Conservation (phyloP, 2,797 vertebrate genomes). For the Cirrhinus mrigala region DNA sequence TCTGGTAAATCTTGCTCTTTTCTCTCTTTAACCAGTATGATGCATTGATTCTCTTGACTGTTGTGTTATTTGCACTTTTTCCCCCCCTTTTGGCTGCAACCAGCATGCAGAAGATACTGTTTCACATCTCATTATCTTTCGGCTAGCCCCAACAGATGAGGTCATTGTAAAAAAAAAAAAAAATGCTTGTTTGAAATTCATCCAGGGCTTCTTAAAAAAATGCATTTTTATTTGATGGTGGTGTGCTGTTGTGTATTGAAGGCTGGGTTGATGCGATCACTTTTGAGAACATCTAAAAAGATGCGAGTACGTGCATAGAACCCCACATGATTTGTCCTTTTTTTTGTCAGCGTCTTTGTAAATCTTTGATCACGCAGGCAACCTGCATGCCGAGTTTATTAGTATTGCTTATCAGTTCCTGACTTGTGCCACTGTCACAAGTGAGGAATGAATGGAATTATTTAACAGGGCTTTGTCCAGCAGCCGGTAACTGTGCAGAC, state of each 20-base stretch:
- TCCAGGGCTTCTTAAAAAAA: not conserved
- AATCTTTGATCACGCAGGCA: slow-evolving; percentile 42
- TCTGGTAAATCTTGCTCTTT: slow-evolving; percentile 59
- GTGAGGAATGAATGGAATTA: slow-evolving; percentile 77
- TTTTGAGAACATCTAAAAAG: not conserved
- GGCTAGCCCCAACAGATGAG: slow-evolving; percentile 5
- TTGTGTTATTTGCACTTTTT: slow-evolving; percentile 11
- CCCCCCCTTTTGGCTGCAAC: not conserved
- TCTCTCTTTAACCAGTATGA: not conserved
- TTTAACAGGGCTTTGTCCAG: slow-evolving; percentile 60
- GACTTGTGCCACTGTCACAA: slow-evolving; percentile 69
- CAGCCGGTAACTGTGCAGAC: not conserved
- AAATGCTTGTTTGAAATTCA: slow-evolving; percentile 8
- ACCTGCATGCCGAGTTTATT: slow-evolving; percentile 70
- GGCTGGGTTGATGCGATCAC: not conserved
- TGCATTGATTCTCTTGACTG: slow-evolving; percentile 11
- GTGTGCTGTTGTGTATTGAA: not conserved
- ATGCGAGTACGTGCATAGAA: not conserved
- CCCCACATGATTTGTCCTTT: slow-evolving; percentile 28
- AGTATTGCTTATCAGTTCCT: slow-evolving; percentile 68
- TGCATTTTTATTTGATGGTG: not conserved
- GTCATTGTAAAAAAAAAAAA: not conserved
- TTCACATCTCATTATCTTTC: slow-evolving; percentile 18
- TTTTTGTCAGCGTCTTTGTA: slow-evolving; percentile 16
- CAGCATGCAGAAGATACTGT: slow-evolving; percentile 32